Base-by-base conservation (phyloP, 2,797 vertebrate genomes). In the Crenuchus spilurus region DNA sequence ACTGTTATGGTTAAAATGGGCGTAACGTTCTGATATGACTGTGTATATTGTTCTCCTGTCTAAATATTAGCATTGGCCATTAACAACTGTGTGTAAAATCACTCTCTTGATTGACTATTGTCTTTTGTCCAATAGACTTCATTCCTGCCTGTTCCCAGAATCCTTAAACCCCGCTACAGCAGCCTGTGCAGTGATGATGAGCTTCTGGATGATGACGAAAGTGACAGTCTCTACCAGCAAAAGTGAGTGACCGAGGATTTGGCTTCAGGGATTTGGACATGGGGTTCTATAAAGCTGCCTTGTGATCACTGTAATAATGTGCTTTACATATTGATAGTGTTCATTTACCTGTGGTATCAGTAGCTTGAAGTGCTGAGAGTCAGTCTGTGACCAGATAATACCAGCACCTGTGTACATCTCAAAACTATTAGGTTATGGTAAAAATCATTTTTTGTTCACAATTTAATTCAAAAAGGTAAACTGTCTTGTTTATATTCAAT, bases 111-210 rank as follows among this genome's bases (percentile, higher is more conserved):
- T 30, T 84, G 73, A 83, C 51, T 1, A 9, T 20, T 65, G 14
- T 86, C n/a, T n/a, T 20, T 87, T 58, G 4, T 86, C 80, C 70
- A 62, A 60, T 49, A 93, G 92, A 88, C 85, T 37, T 83, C 82
- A 80, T 84, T 86, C 48, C 78, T 89, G 79, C 77, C 81, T 8
- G 81, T 91, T 39, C 87, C 90, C 0, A 1, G 14, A 26, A 0
- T 0, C 20, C 0, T 1, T 1, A 86, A 82, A 37, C 16, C 28
- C 18, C 80, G 79, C 0, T 75, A 46, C 78, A 88, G 31, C 76
- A 91, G 90, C 62, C 61, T 92, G 64, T 92, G 71, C 83, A 94
- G 92, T 2, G 93, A 94, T 0, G 92, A 94, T 14, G 92, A 91
- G 46, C 48, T 86, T 2, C 70, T 93, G 64, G 91, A 84, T 2